Percentiles rank a stretch among this genome's conserved stretches.
These are phyloP conservation scores for Tympanuchus pallidicinctus DNA, from an alignment of 2,113 vertebrate genomes.

Conservation along the genomic window DNA sequence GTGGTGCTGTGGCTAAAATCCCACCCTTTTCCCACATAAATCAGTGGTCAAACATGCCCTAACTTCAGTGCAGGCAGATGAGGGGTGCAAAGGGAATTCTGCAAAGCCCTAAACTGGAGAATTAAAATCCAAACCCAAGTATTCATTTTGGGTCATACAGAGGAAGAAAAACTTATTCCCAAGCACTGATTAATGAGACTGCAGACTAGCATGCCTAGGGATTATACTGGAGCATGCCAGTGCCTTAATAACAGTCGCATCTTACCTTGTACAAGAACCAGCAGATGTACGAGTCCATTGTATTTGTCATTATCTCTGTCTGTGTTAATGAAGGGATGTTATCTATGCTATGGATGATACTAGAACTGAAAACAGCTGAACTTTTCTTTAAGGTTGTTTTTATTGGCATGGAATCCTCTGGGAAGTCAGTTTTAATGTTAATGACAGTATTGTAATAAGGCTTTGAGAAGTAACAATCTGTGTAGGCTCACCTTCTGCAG, in stretches of 20 bases:
- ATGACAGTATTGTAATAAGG: not conserved
- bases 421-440: not conserved
- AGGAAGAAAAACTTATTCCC: not conserved
- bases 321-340: not conserved
- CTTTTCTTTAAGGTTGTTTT: not conserved
- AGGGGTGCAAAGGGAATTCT: not conserved
- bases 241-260: not conserved
- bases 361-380: not conserved
- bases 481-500: not conserved
- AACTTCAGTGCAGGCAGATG: not conserved
- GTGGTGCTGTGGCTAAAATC: slow-evolving; percentile 18
- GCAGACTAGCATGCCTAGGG: not conserved
- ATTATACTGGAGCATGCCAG: not conserved
- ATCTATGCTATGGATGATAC: not conserved
- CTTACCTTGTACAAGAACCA: not conserved
- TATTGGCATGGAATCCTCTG: not conserved
- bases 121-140: not conserved
- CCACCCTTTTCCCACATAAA: slow-evolving; percentile 18
- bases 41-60: not conserved
- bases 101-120: not conserved
- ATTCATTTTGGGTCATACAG: not conserved
- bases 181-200: not conserved
- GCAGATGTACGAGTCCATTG: not conserved
- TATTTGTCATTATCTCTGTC: not conserved
- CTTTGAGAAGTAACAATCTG: not conserved